A percentile compares a stretch with the other conserved stretches of the same genome.
These are phyloP conservation scores for Ephialtes manifestator DNA, from an alignment of 2,888 invertebrate genomes.

Conservation along the genomic window DNA sequence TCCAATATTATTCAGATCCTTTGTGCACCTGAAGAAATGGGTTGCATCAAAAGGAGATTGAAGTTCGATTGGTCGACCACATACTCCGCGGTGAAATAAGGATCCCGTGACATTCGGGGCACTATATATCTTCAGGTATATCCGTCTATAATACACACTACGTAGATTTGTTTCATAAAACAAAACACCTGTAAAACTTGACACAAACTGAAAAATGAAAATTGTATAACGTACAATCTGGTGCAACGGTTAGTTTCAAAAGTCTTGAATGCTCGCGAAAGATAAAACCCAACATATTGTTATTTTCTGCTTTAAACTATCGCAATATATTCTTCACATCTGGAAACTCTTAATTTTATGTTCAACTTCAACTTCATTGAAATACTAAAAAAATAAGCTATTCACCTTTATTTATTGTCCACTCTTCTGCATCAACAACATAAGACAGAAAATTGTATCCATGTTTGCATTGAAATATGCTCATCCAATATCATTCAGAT, in stretches of 20 bases:
- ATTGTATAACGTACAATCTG: background rate
- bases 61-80: slow-evolving; percentile 3
- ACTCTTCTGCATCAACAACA: background rate
- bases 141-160: slow-evolving; percentile 28
- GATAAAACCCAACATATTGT: background rate
- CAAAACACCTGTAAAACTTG: background rate
- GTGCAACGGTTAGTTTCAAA: background rate
- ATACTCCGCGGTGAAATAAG: background rate
- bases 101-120: background rate
- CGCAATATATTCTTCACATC: background rate
- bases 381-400: background rate
- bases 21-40: background rate
- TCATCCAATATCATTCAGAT: background rate
- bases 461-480: background rate
- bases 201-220: background rate
- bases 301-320: background rate
- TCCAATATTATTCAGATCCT: background rate
- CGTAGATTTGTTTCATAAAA: slow-evolving; percentile 6
- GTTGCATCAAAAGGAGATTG: slow-evolving; percentile 10
- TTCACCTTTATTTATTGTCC: background rate
- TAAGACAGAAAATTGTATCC: background rate
- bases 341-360: background rate
- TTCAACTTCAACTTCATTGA: background rate
- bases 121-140: slow-evolving; percentile 13
- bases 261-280: background rate